Base-by-base conservation (phyloP, 2,888 invertebrate genomes). In the Tholera decimalis region DNA sequence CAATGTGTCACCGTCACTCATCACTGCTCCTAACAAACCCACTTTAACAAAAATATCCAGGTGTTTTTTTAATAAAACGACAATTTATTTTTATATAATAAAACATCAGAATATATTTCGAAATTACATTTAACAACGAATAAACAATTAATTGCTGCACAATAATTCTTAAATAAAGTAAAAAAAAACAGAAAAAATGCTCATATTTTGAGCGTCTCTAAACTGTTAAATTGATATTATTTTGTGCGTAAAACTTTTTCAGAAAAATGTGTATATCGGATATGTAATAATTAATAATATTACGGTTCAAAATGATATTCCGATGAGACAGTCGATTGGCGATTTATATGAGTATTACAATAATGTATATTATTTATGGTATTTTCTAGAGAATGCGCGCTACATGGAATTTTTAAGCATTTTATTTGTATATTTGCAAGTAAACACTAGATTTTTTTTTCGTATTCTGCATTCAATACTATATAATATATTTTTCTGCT, bases 81-180 rank as follows among this genome's bases (percentile, higher is more conserved):
- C 57, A 72, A 28, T 43, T 73, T 70, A 76, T 75, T 79, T 73
- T 87, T 90, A 88, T 92, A 90, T 89, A 89, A 89, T 87, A 93
- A 88, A 94, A 93, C 94, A 93, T 95, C 93, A 92, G 92, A 94
- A 94, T 94, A 93, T 92, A 93, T 93, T 93, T 93, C 90, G 90
- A 94, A 94, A 94, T 83, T 91, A 94, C 92, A 91, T 89, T 84
- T 83, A 90, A 91, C 85, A 90, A 90, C 84, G 85, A 81, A 91
- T 86, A 88, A 87, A 86, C 82, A 66, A 74, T 73, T 69, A 64
- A 66, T 55, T 67, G 78, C 64, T 51, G 69, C 66, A 71, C 70
- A 80, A 69, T 67, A 74, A 62, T 64, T 60, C 18, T 39, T 72
- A 69, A 75, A 60, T 26, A 64, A 64, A 3, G 13, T 15, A 66